Percentiles rank a stretch among this genome's conserved stretches.
phyloP scores from a whole-genome alignment of 2,113 vertebrate genomes.

The Python bivittatus region DNA sequence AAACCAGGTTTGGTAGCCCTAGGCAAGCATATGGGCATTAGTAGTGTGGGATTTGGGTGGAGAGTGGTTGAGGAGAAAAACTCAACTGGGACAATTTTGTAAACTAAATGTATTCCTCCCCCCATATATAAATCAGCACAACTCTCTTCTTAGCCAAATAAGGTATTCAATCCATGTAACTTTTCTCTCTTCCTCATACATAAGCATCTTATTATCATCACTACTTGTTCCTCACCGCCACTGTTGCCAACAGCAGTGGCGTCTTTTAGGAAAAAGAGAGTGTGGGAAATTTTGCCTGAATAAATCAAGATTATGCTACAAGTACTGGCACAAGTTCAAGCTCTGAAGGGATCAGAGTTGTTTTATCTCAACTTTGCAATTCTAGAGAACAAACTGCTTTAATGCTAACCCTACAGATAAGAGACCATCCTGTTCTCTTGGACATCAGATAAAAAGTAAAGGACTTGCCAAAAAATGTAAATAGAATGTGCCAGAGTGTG shows the following conservation, averaged over 20 bases:
- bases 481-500: not conserved
- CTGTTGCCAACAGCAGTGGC: not conserved
- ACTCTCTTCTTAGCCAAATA: not conserved
- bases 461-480: constrained; percentile 10
- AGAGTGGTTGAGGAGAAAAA: not conserved
- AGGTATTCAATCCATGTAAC: not conserved
- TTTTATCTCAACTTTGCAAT: constrained; percentile 1
- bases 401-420: not conserved
- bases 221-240: no score
- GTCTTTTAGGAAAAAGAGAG: not conserved
- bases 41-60: no score
- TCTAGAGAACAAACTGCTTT: not conserved
- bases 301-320: not conserved
- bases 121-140: not conserved
- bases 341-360: constrained; percentile 5
- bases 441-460: constrained; percentile 18
- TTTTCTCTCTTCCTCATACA: not conserved
- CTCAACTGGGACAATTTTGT: not conserved
- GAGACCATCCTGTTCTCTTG: not conserved
- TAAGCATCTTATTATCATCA: not conserved
- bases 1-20: no score
- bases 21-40: no score
- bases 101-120: not conserved
- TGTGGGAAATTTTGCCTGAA: not conserved
- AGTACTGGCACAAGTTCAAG: not conserved